Conservation (phyloP, 2,888 invertebrate genomes). For the Omphaloscelis lunosa region DNA sequence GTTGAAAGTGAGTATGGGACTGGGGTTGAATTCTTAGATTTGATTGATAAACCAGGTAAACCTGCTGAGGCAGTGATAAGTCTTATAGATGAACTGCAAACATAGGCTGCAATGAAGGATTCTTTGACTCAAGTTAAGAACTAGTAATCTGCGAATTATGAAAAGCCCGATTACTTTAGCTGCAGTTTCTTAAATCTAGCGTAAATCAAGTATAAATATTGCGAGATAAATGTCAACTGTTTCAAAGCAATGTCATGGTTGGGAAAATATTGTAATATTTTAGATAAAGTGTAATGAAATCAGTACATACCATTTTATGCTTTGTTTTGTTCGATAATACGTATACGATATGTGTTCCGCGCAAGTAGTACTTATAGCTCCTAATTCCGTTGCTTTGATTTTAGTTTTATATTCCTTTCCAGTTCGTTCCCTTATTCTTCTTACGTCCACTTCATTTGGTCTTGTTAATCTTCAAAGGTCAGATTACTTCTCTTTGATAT, state of each 20-base stretch:
- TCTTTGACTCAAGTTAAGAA: not conserved
- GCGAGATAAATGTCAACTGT: slow-evolving; percentile 30
- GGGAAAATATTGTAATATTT: slow-evolving; percentile 16
- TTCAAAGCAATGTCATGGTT: slow-evolving; percentile 24
- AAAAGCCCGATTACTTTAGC: not conserved
- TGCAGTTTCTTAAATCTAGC: slow-evolving; percentile 30
- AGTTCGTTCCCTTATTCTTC: not conserved
- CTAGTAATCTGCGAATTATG: slow-evolving; percentile 9
- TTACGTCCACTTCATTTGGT: slow-evolving; percentile 24
- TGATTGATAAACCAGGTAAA: not conserved
- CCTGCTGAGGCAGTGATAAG: not conserved
- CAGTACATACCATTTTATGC: not conserved
- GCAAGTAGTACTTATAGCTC: not conserved
- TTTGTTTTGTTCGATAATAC: not conserved
- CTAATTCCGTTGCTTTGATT: not conserved
- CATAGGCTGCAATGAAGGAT: not conserved
- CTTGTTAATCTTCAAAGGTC: slow-evolving; percentile 15
- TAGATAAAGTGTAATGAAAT: slow-evolving; percentile 8
- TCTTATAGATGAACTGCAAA: not conserved
- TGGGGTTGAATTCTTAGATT: not conserved
- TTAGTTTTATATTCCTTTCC: not conserved
- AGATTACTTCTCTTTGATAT: slow-evolving; percentile 15
- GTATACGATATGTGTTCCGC: not conserved
- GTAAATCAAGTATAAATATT: slow-evolving; percentile 9
- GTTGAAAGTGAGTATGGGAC: slow-evolving; percentile 79